phyloP scores from a whole-genome alignment of 1,140 invertebrate species.

The Cydia amplana region DNA sequence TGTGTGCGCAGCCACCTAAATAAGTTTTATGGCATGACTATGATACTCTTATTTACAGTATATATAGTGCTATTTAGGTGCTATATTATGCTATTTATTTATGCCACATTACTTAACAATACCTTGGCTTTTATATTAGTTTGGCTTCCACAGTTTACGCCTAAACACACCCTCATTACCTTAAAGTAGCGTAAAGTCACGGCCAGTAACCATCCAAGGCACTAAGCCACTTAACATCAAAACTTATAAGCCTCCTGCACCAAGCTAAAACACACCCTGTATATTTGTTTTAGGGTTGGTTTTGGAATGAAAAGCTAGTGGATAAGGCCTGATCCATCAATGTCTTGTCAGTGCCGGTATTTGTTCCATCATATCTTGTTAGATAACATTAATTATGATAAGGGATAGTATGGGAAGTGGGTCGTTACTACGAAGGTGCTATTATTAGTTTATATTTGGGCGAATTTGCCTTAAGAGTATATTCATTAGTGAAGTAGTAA shows the following conservation, averaged over 20 bases:
- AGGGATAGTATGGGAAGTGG: background rate
- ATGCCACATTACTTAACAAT: no score
- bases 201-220: background rate
- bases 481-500: no score
- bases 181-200: background rate
- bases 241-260: background rate
- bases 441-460: no score
- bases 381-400: conserved; percentile 19
- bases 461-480: no score
- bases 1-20: background rate
- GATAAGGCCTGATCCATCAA: conserved; percentile 5
- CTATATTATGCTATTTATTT: no score
- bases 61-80: no score
- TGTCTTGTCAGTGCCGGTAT: background rate
- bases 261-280: background rate
- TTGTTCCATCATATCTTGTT: conserved; percentile 17
- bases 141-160: background rate
- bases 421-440: background rate
- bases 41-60: no score
- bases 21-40: no score
- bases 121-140: background rate
- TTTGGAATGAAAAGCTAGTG: background rate
- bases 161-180: background rate
- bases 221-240: conserved; percentile 2
- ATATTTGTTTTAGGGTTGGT: background rate